These are phyloP conservation scores for Plodia interpunctella DNA, from an alignment of 1,140 invertebrate species.

Conservation along the genomic window DNA sequence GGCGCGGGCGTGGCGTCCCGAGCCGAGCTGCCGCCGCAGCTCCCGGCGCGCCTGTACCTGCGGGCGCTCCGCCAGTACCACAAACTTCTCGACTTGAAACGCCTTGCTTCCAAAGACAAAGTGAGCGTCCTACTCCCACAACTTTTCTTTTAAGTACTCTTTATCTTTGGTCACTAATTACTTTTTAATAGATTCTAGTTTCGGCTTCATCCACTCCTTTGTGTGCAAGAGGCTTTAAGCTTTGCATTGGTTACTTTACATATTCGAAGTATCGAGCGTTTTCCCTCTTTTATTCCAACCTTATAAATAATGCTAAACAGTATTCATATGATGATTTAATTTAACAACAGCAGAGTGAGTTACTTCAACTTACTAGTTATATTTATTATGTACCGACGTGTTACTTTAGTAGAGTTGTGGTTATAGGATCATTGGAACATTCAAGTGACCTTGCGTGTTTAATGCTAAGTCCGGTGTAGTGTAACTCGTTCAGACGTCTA, in stretches of 20 bases:
- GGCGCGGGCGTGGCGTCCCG: conserved; percentile 59
- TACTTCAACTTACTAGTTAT: not conserved
- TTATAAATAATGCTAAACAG: not conserved
- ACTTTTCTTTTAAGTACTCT: not conserved
- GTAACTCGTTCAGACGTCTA: not conserved
- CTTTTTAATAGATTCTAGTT: conserved; percentile 18
- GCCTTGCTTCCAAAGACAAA: conserved; percentile 67
- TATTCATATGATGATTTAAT: not conserved
- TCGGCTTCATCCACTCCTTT: not conserved
- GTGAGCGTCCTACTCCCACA: conserved; percentile 48
- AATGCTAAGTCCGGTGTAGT: not conserved
- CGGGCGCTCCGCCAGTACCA: conserved; percentile 80
- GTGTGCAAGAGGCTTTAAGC: conserved; percentile 8
- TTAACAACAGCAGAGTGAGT: not conserved
- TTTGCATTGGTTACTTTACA: not conserved
- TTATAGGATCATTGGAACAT: conserved; percentile 1
- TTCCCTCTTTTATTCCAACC: not conserved
- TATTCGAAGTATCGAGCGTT: not conserved
- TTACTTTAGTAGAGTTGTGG: not conserved
- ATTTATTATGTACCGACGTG: not conserved
- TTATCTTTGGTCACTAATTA: not conserved
- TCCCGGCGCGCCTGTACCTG: conserved; percentile 78
- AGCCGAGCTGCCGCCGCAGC: conserved; percentile 65
- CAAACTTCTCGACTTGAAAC: conserved; percentile 73
- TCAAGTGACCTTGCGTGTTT: not conserved